Evolutionary conservation across 2,797 vertebrate species (phyloP).

Genomic region (Catharus ustulatus): DNA sequence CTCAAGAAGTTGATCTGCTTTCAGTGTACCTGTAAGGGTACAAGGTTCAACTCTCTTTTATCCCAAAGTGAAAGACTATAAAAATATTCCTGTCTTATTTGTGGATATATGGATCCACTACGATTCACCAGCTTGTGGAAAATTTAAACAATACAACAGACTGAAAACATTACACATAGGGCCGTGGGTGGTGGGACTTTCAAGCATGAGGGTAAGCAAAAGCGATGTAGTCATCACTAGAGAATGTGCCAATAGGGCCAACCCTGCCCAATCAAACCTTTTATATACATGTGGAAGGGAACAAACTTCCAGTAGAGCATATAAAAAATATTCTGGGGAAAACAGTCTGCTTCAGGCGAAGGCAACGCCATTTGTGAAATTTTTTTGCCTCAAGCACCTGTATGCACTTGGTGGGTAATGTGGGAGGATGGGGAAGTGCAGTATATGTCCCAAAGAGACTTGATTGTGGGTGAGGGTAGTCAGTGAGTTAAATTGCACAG

Average conservation of each 20-base stretch:
- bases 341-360: not conserved
- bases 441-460: no score
- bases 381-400: not conserved
- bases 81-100: not conserved
- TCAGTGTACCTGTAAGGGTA: not conserved
- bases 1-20: not conserved
- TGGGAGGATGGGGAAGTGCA: fast-evolving
- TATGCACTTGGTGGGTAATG: not conserved
- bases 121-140: not conserved
- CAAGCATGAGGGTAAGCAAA: not conserved
- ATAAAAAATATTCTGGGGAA: not conserved
- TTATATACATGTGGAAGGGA: not conserved
- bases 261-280: not conserved
- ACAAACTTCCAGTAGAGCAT: not conserved
- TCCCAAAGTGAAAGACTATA: not conserved
- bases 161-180: not conserved
- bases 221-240: fast-evolving
- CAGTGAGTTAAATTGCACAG: not conserved
- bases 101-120: not conserved
- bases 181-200: no score
- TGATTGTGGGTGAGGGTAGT: not conserved
- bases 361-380: not conserved
- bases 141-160: not conserved
- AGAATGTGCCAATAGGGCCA: not conserved
- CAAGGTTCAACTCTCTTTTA: not conserved